A percentile compares a stretch with the other conserved stretches of the same genome.
phyloP scores from a whole-genome alignment of 2,797 vertebrate species.

The Poecilia gillii region DNA sequence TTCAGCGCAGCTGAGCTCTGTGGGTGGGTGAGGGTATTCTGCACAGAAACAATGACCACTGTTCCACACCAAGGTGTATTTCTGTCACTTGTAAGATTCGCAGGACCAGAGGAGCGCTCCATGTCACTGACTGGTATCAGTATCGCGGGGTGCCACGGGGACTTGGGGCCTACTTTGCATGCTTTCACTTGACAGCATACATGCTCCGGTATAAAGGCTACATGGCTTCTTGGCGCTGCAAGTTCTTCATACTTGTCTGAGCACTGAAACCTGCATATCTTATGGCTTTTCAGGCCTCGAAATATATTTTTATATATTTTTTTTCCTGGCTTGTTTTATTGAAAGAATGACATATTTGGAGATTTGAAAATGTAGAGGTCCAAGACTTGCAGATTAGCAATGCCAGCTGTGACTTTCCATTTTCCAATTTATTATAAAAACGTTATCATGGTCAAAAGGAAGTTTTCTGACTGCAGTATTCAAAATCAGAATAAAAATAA shows the following conservation, averaged over 20 bases:
- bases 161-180: conserved; percentile 16
- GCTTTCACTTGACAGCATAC: conserved; percentile 27
- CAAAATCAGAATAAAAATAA: conserved; percentile 50
- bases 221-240: conserved; percentile 14
- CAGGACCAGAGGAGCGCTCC: neutral
- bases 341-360: neutral
- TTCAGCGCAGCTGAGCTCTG: conserved; percentile 9
- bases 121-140: conserved; percentile 5
- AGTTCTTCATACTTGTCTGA: conserved; percentile 14
- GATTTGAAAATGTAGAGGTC: neutral
- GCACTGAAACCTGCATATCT: neutral
- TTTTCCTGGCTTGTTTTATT: neutral
- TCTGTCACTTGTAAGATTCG: neutral
- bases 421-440: conserved; percentile 42
- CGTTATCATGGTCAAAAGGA: conserved; percentile 30
- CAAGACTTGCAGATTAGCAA: conserved; percentile 13
- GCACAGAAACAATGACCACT: conserved; percentile 11
- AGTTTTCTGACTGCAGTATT: conserved; percentile 39
- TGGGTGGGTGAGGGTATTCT: neutral
- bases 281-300: neutral
- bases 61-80: neutral
- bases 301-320: neutral
- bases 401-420: conserved; percentile 25
- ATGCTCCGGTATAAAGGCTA: conserved; percentile 15
- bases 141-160: neutral